These are phyloP conservation scores for Oncorhynchus keta DNA, from an alignment of 2,113 vertebrate species.

Conservation along the genomic window DNA sequence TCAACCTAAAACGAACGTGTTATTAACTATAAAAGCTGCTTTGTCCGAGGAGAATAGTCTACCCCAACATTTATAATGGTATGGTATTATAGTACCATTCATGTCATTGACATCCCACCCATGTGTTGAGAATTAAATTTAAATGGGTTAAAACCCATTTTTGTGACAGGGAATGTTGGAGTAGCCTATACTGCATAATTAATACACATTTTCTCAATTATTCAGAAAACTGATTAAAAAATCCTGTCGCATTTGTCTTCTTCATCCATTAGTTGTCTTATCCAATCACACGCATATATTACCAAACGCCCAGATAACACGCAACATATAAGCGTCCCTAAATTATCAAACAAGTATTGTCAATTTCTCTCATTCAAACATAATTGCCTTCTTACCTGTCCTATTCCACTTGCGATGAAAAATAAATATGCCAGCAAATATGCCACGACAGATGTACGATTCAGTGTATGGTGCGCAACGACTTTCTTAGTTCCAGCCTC, in stretches of 20 bases:
- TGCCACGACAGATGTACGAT: constrained; percentile 25
- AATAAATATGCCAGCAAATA: constrained; percentile 37
- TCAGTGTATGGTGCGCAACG: constrained; percentile 44
- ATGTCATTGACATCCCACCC: constrained; percentile 45
- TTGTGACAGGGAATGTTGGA: background rate
- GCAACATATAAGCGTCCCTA: constrained; percentile 4
- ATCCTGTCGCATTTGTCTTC: constrained; percentile 15
- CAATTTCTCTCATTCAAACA: background rate
- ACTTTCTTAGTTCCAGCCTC: constrained; percentile 53
- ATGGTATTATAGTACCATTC: background rate
- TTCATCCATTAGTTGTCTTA: constrained; percentile 1
- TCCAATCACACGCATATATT: constrained; percentile 13
- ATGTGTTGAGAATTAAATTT: constrained; percentile 38
- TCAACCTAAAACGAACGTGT: background rate
- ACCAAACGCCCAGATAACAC: background rate
- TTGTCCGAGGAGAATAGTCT: constrained; percentile 2
- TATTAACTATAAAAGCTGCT: constrained; percentile 3
- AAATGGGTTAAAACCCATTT: background rate
- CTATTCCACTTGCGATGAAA: constrained; percentile 42
- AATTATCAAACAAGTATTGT: constrained; percentile 38
- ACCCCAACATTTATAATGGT: constrained; percentile 9
- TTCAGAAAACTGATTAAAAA: constrained; percentile 42
- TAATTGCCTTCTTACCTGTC: constrained; percentile 63
- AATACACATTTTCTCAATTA: constrained; percentile 24
- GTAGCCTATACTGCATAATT: constrained; percentile 14